Conservation (phyloP, 2,113 vertebrate species). For the Apteryx owenii region DNA sequence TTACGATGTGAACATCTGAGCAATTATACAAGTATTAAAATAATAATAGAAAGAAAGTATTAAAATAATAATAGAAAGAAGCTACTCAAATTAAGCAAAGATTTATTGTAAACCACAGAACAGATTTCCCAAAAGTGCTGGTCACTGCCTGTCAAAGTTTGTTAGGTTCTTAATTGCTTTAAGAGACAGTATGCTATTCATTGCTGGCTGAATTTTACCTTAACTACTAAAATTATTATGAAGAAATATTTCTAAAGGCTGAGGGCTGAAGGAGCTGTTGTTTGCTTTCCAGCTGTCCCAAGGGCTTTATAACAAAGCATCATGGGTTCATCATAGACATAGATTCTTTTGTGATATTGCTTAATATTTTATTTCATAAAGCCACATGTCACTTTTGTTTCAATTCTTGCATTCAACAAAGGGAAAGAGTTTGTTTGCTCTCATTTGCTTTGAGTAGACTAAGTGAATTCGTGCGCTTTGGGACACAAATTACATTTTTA, state of each 20-base stretch:
- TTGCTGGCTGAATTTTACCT: slow-evolving; percentile 63
- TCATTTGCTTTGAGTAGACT: slow-evolving; percentile 34
- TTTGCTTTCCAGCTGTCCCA: slow-evolving; percentile 51
- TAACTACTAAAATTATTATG: slow-evolving; percentile 40
- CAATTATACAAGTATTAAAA: background rate
- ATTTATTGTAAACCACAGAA: background rate
- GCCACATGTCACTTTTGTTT: slow-evolving; percentile 38
- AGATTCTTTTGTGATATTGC: slow-evolving; percentile 12
- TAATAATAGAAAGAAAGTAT: background rate
- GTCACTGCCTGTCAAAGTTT: slow-evolving; percentile 19
- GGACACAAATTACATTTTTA: slow-evolving; percentile 26
- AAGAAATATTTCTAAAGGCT: slow-evolving; percentile 29
- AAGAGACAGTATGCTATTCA: slow-evolving; percentile 57
- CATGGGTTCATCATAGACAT: slow-evolving; percentile 10
- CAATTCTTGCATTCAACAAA: slow-evolving; percentile 36
- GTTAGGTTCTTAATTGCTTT: slow-evolving; percentile 59
- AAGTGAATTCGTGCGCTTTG: slow-evolving; percentile 38
- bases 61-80: background rate
- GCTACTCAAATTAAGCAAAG: background rate
- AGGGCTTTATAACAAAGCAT: slow-evolving; percentile 47
- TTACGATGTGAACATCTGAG: background rate
- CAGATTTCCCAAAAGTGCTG: background rate
- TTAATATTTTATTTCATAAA: slow-evolving; percentile 75
- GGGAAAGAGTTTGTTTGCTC: slow-evolving; percentile 11
- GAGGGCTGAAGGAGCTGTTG: slow-evolving; percentile 48